Conservation (phyloP, 2,888 invertebrate genomes). For the Ennomos quercinarius region DNA sequence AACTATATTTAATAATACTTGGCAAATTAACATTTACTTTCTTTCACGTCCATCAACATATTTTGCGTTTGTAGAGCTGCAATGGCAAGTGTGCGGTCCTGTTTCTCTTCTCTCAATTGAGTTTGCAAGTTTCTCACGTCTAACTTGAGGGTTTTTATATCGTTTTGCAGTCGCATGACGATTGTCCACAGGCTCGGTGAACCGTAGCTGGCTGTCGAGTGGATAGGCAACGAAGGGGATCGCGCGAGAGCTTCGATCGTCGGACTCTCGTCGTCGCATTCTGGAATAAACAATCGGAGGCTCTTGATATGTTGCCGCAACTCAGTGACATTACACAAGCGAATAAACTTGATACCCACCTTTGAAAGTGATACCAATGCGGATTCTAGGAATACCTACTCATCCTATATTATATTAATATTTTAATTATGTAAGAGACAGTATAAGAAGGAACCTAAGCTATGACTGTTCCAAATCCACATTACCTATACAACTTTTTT, state of each 20-base stretch:
- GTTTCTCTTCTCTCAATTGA: conserved; percentile 89
- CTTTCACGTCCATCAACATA: conserved; percentile 75
- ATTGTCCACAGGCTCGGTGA: conserved; percentile 90
- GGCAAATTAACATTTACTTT: conserved; percentile 75
- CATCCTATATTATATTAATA: too few relatives aligned
- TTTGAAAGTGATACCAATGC: conserved; percentile 35
- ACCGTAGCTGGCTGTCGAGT: conserved; percentile 64
- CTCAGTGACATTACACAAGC: conserved; percentile 5
- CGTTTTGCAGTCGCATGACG: conserved; percentile 90
- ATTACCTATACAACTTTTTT: too few relatives aligned
- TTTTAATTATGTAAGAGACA: too few relatives aligned
- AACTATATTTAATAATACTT: conserved; percentile 34
- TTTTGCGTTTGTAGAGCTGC: conserved; percentile 73
- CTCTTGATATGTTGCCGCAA: conserved; percentile 40
- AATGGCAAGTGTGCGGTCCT: conserved; percentile 78
- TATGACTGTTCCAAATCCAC: too few relatives aligned
- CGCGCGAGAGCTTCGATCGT: conserved; percentile 76
- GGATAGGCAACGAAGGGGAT: conserved; percentile 79
- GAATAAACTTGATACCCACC: conserved; percentile 51
- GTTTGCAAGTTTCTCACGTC: conserved; percentile 86
- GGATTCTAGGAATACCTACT: conserved; percentile 8
- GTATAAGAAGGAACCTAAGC: too few relatives aligned
- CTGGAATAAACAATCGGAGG: conserved; percentile 66
- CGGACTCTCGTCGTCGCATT: conserved; percentile 78
- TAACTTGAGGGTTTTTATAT: conserved; percentile 88